A percentile compares a stretch with the other conserved stretches of the same genome.
Evolutionary conservation across 2,797 vertebrate genomes (phyloP).

Genomic region (Rhinogobio ventralis): DNA sequence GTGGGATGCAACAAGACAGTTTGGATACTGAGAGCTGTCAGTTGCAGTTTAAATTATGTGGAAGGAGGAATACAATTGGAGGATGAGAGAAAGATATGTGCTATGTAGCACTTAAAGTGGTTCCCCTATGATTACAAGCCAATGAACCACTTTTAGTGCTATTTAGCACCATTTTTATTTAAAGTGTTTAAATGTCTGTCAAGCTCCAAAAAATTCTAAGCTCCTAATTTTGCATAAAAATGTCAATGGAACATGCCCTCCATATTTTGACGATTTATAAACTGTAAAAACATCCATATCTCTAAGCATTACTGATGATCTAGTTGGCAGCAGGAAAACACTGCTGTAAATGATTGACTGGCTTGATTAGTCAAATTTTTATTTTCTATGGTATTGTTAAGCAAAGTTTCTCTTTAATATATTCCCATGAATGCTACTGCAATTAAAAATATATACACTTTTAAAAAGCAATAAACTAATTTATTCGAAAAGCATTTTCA

Average conservation of each 20-base stretch:
- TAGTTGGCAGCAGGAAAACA: background rate
- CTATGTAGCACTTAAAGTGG: too few species aligned
- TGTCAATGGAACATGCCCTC: background rate
- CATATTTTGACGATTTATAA: background rate
- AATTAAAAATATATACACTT: background rate
- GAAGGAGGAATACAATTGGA: too few species aligned
- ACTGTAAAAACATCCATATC: constrained; percentile 14
- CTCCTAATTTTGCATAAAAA: background rate
- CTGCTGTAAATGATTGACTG: constrained; percentile 3
- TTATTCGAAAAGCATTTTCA: background rate
- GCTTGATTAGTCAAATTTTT: background rate
- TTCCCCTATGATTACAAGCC: too few species aligned
- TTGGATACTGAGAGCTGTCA: too few species aligned
- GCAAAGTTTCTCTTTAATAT: background rate
- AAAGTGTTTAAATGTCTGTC: background rate
- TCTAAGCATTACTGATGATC: constrained; percentile 9
- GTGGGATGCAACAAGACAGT: too few species aligned
- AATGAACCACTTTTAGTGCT: too few species aligned
- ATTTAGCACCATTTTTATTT: too few species aligned
- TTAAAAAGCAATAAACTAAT: background rate
- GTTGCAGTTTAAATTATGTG: too few species aligned
- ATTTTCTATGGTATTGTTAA: background rate
- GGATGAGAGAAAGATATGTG: too few species aligned
- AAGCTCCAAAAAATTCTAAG: background rate
- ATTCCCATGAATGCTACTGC: background rate